Percentiles rank a stretch among this genome's conserved stretches.
phyloP scores from a whole-genome alignment of 2,888 invertebrate species.

The Germaria angustata region DNA sequence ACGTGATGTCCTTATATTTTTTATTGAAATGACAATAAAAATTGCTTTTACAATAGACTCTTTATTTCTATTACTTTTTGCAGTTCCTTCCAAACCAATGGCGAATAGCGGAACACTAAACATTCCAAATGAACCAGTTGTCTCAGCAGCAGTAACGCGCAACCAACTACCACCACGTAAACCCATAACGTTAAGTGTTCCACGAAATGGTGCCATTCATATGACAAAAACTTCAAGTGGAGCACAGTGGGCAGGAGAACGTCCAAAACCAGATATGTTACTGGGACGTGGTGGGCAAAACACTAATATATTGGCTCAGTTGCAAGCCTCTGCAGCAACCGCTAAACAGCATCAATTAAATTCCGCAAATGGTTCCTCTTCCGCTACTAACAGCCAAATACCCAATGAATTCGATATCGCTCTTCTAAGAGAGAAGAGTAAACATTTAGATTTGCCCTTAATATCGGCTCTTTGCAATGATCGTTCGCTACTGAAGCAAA shows the following conservation, averaged over 20 bases:
- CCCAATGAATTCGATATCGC: conserved; percentile 86
- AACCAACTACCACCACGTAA: conserved; percentile 73
- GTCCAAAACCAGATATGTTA: conserved; percentile 73
- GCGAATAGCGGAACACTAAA: conserved; percentile 40
- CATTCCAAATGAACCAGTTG: conserved; percentile 35
- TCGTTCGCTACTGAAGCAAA: conserved; percentile 92
- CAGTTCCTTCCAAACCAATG: conserved; percentile 78
- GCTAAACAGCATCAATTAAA: conserved; percentile 74
- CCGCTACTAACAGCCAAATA: conserved; percentile 80
- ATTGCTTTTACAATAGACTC: not conserved
- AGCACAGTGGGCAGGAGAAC: conserved; percentile 77
- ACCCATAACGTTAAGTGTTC: conserved; percentile 74
- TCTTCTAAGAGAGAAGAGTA: conserved; percentile 91
- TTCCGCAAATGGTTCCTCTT: conserved; percentile 78
- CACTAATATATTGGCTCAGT: conserved; percentile 76
- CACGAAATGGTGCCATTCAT: conserved; percentile 73
- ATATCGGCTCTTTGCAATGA: conserved; percentile 97
- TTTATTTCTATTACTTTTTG: not conserved
- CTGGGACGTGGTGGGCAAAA: conserved; percentile 71
- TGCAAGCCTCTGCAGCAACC: conserved; percentile 75
- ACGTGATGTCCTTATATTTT: too few species aligned
- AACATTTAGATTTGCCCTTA: conserved; percentile 93
- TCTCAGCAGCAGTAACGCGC: conserved; percentile 47
- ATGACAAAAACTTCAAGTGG: conserved; percentile 77
- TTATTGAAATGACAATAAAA: too few species aligned